These are phyloP conservation scores for Drosophila ficusphila DNA, from an alignment of 1,140 invertebrate genomes.

Conservation along the genomic window DNA sequence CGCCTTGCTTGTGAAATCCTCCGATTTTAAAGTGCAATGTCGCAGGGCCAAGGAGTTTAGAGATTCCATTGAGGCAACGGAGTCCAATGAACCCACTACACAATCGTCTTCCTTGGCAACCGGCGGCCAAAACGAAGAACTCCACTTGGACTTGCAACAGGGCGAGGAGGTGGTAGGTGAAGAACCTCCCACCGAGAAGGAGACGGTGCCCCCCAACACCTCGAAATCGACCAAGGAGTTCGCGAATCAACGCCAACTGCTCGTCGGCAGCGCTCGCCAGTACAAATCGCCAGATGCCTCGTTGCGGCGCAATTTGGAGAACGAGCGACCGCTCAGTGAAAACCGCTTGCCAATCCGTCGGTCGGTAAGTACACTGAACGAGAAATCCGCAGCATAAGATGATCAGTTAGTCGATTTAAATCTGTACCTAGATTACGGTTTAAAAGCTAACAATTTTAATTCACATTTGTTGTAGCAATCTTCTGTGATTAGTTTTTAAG, in stretches of 20 bases:
- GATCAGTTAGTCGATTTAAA: background rate
- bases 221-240: conserved; percentile 68
- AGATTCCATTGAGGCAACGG: conserved; percentile 36
- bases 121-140: conserved; percentile 48
- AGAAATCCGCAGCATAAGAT: background rate
- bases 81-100: conserved; percentile 62
- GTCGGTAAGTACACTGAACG: conserved; percentile 48
- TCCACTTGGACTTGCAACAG: conserved; percentile 40
- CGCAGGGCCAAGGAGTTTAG: conserved; percentile 44
- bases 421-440: background rate
- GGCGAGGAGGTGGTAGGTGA: background rate
- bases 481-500: too few species aligned
- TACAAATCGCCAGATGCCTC: conserved; percentile 74
- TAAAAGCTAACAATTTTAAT: too few species aligned
- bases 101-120: conserved; percentile 63
- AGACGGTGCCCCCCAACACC: background rate
- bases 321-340: conserved; percentile 69
- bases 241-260: conserved; percentile 69
- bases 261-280: conserved; percentile 67
- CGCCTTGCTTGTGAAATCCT: conserved; percentile 35
- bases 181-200: background rate
- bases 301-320: conserved; percentile 54
- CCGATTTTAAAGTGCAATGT: conserved; percentile 54
- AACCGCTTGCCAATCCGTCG: conserved; percentile 69
- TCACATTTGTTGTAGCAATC: too few species aligned